Evolutionary conservation across 2,888 invertebrate genomes (phyloP).

Genomic region (Xestia c-nigrum): DNA sequence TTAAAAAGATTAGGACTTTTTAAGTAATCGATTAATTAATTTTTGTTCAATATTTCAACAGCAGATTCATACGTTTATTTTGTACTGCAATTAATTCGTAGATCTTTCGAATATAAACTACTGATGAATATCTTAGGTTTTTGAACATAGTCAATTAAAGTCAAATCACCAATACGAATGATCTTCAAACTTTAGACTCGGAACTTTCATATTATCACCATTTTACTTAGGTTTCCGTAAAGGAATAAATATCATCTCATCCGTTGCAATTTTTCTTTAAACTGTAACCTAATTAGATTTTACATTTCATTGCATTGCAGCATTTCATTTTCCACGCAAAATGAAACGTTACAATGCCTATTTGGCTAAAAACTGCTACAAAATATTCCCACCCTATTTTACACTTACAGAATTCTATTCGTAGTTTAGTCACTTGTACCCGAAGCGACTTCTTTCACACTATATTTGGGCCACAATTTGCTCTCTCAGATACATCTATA

Average conservation of each 20-base stretch:
- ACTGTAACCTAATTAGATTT: no score
- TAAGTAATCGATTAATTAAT: neutral
- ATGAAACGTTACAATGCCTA: no score
- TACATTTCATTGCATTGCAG: no score
- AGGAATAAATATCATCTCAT: no score
- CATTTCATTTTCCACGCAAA: no score
- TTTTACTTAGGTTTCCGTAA: no score
- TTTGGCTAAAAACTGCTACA: no score
- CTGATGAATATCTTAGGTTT: neutral
- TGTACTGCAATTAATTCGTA: neutral
- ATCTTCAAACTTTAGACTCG: neutral
- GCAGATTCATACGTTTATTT: neutral
- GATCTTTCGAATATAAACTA: neutral
- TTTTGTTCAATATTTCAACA: neutral
- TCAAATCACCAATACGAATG: neutral
- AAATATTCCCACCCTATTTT: slow-evolving; percentile 12
- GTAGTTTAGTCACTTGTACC: slow-evolving; percentile 52
- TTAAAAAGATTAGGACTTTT: neutral
- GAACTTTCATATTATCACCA: no score
- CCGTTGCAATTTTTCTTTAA: no score
- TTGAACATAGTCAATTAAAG: neutral
- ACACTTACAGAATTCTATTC: slow-evolving; percentile 32
- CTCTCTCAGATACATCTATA: slow-evolving; percentile 83
- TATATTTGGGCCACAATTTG: slow-evolving; percentile 86
- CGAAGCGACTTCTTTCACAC: slow-evolving; percentile 68